Evolutionary conservation across 2,113 vertebrate genomes (phyloP).

Genomic region (Danio rerio): GRCz12tu NC_133186.1:13720501-13721000

Average conservation of each 20-base stretch:
- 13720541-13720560: background rate
- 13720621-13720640: background rate
- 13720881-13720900: background rate
- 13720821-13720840: background rate
- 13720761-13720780: background rate
- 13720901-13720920: no score
- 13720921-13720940: background rate
- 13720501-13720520: background rate
- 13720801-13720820: background rate
- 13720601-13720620: background rate
- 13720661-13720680: background rate
- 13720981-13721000: no score
- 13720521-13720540: no score
- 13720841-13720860: background rate
- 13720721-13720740: constrained; percentile 47
- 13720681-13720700: constrained; percentile 12
- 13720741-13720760: constrained; percentile 57
- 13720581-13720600: background rate
- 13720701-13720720: constrained; percentile 47
- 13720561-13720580: background rate
- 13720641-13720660: background rate
- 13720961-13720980: background rate
- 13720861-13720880: background rate
- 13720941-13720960: background rate
- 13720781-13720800: constrained; percentile 3